Evolutionary conservation across 2,888 invertebrate species (phyloP).

Genomic region (Chrysotoxum bicinctum): DNA sequence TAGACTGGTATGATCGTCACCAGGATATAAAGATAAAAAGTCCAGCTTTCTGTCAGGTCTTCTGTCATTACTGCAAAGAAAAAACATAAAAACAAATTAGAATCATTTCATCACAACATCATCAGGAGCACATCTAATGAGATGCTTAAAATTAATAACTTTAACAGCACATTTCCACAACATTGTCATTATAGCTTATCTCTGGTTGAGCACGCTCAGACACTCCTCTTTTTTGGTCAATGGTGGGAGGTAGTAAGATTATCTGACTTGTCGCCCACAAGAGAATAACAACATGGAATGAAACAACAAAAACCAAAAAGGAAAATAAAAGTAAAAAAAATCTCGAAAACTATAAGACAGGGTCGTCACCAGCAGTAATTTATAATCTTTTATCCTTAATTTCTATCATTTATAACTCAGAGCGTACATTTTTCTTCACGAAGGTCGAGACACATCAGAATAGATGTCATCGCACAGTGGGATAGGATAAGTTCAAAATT

Average conservation of each 20-base stretch:
- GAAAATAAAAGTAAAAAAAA: background rate
- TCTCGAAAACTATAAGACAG: background rate
- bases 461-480: background rate
- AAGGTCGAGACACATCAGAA: conserved; percentile 1
- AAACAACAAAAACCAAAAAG: background rate
- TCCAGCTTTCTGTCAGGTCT: conserved; percentile 81
- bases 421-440: conserved; percentile 54
- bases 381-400: conserved; percentile 29
- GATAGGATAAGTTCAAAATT: background rate
- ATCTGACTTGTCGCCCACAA: conserved; percentile 39
- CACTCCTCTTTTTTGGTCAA: conserved; percentile 7
- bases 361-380: conserved; percentile 2
- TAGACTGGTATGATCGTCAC: conserved; percentile 81
- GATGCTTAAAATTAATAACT: conserved; percentile 45
- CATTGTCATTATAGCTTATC: conserved; percentile 53
- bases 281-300: conserved; percentile 3
- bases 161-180: conserved; percentile 50
- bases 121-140: background rate
- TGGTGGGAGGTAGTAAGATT: conserved; percentile 2
- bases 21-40: conserved; percentile 80
- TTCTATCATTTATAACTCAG: conserved; percentile 56
- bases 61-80: conserved; percentile 79
- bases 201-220: conserved; percentile 13
- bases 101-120: background rate
- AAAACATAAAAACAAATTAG: conserved; percentile 28